Evolutionary conservation across 2,888 invertebrate species (phyloP).

Genomic region (Strigamia crassipes): DNA sequence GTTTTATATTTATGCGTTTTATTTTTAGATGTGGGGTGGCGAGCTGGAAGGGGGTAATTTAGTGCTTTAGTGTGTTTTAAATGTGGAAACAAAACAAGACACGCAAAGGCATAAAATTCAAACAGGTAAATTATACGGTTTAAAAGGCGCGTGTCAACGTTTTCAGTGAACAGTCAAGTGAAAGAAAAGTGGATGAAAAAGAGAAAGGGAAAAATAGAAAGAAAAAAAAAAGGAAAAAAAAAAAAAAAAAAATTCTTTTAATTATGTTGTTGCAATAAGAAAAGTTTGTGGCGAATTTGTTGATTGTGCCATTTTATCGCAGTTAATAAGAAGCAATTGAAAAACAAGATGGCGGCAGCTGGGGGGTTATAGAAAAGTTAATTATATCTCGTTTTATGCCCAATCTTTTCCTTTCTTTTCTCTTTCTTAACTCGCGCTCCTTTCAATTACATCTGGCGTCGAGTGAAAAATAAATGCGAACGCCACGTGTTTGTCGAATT

Average conservation of each 20-base stretch:
- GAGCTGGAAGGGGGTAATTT: not conserved
- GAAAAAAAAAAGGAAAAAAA: too few relatives aligned
- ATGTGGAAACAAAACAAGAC: not conserved
- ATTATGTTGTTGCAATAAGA: not conserved
- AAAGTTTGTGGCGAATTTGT: conserved; percentile 7
- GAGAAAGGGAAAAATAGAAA: too few relatives aligned
- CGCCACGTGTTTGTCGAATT: conserved; percentile 17
- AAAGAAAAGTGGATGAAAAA: not conserved
- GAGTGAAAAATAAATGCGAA: conserved; percentile 1
- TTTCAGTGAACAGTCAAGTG: not conserved
- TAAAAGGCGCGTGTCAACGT: not conserved
- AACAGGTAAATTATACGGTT: conserved; percentile 10
- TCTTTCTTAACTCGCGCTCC: not conserved
- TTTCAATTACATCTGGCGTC: conserved; percentile 35
- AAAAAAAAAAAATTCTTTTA: not conserved
- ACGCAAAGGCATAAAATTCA: conserved; percentile 3
- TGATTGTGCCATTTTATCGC: not conserved
- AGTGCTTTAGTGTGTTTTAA: conserved; percentile 6
- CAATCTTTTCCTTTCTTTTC: not conserved
- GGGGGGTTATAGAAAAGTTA: not conserved
- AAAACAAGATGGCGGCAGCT: conserved; percentile 16
- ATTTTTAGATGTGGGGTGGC: not conserved
- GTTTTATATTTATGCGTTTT: not conserved
- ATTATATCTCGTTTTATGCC: conserved; percentile 16
- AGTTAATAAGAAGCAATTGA: not conserved